These are phyloP conservation scores for Clarias magur DNA, from an alignment of 2,113 vertebrate species.

Conservation along the genomic window DNA sequence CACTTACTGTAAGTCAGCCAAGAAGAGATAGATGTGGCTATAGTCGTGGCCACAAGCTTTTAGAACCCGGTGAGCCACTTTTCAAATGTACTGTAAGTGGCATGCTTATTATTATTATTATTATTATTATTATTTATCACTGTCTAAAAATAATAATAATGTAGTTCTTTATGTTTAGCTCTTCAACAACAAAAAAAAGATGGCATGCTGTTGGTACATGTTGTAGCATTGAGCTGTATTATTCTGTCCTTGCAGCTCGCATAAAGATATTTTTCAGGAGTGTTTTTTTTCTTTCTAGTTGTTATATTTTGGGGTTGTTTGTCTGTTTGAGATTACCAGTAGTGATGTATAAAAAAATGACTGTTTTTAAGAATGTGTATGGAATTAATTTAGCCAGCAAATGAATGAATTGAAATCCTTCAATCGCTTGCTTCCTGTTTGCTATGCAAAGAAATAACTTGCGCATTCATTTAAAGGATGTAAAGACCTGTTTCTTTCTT, in stretches of 20 bases:
- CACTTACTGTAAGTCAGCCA: background rate
- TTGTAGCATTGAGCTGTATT: background rate
- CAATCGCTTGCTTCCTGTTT: too few relatives aligned
- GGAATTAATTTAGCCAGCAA: too few relatives aligned
- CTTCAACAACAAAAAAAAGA: background rate
- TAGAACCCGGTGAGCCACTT: background rate
- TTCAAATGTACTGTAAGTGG: background rate
- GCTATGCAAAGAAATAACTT: too few relatives aligned
- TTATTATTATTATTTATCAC: too few relatives aligned
- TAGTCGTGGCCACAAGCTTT: background rate
- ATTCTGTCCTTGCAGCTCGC: background rate
- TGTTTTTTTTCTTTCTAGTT: background rate
- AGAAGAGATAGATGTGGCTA: background rate
- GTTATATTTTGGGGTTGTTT: background rate
- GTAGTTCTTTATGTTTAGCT: background rate
- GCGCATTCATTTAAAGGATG: too few relatives aligned
- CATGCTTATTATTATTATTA: background rate
- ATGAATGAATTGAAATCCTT: too few relatives aligned
- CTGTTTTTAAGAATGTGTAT: too few relatives aligned
- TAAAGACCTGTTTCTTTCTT: too few relatives aligned
- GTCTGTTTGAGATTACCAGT: background rate
- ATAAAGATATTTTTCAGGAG: background rate
- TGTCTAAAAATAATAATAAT: too few relatives aligned
- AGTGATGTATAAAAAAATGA: too few relatives aligned
- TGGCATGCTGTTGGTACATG: background rate